Conservation (phyloP, 2,888 invertebrate species). For the Zaprionus bogoriensis region DNA sequence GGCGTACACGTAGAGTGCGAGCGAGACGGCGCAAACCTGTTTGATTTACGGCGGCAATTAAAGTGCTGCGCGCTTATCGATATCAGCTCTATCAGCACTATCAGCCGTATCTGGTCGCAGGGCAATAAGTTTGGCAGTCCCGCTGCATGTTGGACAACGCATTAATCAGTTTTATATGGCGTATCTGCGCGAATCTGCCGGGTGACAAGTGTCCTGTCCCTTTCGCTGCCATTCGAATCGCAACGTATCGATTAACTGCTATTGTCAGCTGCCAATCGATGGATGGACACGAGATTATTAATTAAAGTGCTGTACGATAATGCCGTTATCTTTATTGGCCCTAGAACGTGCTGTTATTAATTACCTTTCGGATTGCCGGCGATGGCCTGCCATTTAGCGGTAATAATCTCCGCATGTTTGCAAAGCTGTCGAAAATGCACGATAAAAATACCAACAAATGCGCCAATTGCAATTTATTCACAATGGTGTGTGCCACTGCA, state of each 20-base stretch:
- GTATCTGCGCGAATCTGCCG: too few relatives aligned
- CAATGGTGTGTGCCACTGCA: too few relatives aligned
- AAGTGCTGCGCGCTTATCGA: background rate
- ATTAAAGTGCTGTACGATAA: background rate
- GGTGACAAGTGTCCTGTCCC: background rate
- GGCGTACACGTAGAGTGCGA: background rate
- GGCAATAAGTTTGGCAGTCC: background rate
- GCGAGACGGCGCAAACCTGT: background rate
- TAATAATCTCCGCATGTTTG: background rate
- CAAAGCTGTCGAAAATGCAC: background rate
- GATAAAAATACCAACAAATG: background rate
- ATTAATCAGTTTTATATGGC: background rate
- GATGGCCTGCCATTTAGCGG: background rate
- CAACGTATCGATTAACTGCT: background rate
- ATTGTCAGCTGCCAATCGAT: background rate
- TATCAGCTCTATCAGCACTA: too few relatives aligned
- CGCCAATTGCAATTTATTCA: background rate
- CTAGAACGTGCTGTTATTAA: background rate
- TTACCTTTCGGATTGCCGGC: background rate
- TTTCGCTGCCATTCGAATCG: background rate
- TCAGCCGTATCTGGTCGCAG: background rate
- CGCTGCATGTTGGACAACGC: background rate
- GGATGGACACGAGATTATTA: background rate
- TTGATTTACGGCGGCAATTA: background rate
- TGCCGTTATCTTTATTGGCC: background rate